phyloP scores from a whole-genome alignment of 2,113 vertebrate genomes.

The Rhinolophus ferrumequinum region DNA sequence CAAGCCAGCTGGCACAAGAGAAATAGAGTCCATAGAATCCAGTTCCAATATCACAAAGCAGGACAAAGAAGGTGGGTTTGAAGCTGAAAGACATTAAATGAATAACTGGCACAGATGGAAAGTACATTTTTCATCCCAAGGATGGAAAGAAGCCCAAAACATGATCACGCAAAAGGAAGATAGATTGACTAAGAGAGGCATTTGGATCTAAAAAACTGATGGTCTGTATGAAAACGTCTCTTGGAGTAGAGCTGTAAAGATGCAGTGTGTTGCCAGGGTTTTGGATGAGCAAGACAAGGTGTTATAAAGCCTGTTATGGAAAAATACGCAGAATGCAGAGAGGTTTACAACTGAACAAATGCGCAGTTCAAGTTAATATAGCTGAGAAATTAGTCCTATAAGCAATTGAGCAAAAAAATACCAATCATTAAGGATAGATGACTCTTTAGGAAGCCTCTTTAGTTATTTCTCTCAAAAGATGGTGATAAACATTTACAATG shows the following conservation, averaged over 20 bases:
- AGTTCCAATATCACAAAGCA: background rate
- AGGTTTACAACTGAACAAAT: background rate
- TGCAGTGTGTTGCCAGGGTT: background rate
- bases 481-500: background rate
- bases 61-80: background rate
- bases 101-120: background rate
- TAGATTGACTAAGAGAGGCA: slow-evolving; percentile 26
- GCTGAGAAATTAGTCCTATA: background rate
- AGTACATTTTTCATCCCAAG: background rate
- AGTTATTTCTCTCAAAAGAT: background rate
- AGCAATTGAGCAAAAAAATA: background rate
- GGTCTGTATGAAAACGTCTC: background rate
- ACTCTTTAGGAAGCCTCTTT: background rate
- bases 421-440: background rate
- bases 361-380: background rate
- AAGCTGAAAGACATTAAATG: background rate
- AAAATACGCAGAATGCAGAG: background rate
- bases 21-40: background rate
- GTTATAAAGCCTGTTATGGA: background rate
- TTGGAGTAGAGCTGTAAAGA: background rate
- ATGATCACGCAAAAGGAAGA: background rate
- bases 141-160: slow-evolving; percentile 42
- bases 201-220: background rate
- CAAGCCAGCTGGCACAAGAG: background rate
- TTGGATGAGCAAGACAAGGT: slow-evolving; percentile 1